Conservation (phyloP, 2,113 vertebrate species). For the Megaleporinus macrocephalus region DNA sequence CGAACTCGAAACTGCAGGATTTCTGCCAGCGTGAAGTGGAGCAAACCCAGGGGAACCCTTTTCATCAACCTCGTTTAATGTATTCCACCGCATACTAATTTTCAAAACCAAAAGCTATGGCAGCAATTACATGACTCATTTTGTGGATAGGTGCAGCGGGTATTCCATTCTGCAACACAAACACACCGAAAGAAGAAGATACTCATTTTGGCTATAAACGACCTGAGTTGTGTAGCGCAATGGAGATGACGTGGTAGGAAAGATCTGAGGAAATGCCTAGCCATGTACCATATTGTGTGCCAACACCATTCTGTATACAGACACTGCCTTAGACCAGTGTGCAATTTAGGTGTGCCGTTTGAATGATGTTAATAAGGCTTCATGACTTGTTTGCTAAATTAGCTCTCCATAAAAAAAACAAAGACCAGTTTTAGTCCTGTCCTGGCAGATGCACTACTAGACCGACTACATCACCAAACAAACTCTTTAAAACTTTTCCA, state of each 20-base stretch:
- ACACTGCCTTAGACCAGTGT: background rate
- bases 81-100: conserved; percentile 50
- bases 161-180: conserved; percentile 38
- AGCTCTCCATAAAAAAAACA: too few species aligned
- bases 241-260: conserved; percentile 22
- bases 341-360: background rate
- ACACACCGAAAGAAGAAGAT: conserved; percentile 7
- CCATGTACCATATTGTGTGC: background rate
- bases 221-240: background rate
- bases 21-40: background rate
- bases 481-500: too few species aligned
- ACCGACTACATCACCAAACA: too few species aligned
- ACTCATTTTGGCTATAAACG: conserved; percentile 8
- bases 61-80: conserved; percentile 28
- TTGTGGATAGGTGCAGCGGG: conserved; percentile 44
- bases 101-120: conserved; percentile 43
- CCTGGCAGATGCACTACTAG: too few species aligned
- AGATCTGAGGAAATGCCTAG: background rate
- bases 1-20: conserved; percentile 31
- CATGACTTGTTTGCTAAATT: background rate
- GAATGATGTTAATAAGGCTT: background rate
- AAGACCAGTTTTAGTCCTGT: too few species aligned
- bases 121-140: conserved; percentile 53
- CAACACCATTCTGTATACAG: background rate
- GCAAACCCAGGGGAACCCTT: conserved; percentile 8